phyloP scores from a whole-genome alignment of 2,797 vertebrate genomes.

The Bufotes viridis region DNA sequence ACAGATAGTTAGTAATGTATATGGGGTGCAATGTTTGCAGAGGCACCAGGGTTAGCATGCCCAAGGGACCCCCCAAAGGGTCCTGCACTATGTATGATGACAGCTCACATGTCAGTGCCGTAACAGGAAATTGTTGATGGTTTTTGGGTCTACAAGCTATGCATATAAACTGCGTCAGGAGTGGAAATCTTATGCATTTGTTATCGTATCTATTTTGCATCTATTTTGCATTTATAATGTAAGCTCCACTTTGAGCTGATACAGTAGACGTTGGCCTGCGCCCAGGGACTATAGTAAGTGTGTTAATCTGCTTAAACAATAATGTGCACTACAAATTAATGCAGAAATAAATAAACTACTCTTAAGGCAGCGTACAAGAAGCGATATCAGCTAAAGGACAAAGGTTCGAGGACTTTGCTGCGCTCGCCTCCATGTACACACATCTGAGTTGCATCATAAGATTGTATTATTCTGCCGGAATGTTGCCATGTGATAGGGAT shows the following conservation, averaged over 20 bases:
- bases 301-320: neutral
- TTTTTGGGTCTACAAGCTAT: too few relatives aligned
- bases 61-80: too few relatives aligned
- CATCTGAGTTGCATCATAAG: neutral
- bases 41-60: too few relatives aligned
- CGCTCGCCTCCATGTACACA: neutral
- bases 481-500: neutral
- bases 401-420: neutral
- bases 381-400: neutral
- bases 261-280: neutral
- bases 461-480: neutral
- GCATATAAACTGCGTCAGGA: too few relatives aligned
- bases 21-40: neutral
- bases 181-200: too few relatives aligned
- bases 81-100: too few relatives aligned
- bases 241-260: neutral
- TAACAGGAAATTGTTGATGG: too few relatives aligned
- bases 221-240: too few relatives aligned
- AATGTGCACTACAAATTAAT: neutral
- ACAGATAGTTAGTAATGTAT: too few relatives aligned
- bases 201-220: too few relatives aligned
- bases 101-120: too few relatives aligned
- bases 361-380: neutral
- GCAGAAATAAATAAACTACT: neutral
- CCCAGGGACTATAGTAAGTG: neutral